Evolutionary conservation across 2,888 invertebrate genomes (phyloP).

Genomic region (Rhimphoctona megacephalus): DNA sequence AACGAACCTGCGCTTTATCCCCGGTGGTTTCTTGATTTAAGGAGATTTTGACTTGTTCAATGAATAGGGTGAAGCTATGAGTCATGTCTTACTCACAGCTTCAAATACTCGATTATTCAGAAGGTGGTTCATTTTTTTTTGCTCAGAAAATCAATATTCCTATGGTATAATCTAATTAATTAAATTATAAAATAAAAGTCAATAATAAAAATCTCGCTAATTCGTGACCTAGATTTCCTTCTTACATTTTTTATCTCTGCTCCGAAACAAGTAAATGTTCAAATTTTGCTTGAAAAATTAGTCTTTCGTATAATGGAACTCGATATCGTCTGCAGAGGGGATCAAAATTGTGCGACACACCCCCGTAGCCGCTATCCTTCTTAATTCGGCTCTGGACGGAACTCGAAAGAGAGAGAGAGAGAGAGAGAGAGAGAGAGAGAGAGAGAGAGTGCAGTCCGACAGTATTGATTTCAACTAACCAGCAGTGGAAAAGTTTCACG

Average conservation of each 20-base stretch:
- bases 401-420: conserved; percentile 27
- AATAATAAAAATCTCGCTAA: neutral
- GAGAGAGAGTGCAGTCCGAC: conserved; percentile 59
- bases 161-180: neutral
- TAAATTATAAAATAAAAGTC: neutral
- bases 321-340: conserved; percentile 8
- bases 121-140: neutral
- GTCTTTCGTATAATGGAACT: conserved; percentile 8
- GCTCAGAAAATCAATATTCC: neutral
- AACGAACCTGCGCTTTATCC: neutral
- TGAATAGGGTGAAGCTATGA: neutral
- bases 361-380: conserved; percentile 47
- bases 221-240: neutral
- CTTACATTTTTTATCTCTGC: neutral
- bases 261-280: neutral
- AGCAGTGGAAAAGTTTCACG: conserved; percentile 68
- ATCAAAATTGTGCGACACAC: conserved; percentile 52
- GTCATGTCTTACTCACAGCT: neutral
- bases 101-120: neutral
- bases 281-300: neutral
- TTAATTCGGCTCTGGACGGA: conserved; percentile 66
- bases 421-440: neutral
- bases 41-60: conserved; percentile 9
- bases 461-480: conserved; percentile 72
- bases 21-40: conserved; percentile 4